Conservation (phyloP, 92 coral and sea anemone genomes). For the Zoanthus solanderi region DNA sequence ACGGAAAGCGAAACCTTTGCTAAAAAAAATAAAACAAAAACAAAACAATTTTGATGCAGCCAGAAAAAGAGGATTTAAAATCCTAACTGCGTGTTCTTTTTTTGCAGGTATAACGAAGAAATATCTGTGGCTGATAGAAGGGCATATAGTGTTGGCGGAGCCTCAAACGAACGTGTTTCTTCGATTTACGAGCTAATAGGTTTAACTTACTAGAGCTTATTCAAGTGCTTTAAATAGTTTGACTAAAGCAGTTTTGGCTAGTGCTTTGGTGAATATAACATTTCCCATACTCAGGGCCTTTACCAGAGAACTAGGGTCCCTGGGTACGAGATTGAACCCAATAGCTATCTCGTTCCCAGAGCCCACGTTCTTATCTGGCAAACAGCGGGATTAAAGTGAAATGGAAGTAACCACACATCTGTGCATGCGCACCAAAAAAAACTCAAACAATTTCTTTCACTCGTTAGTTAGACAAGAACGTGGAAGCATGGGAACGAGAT, state of each 20-base stretch:
- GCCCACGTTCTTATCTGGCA: conserved; percentile 15
- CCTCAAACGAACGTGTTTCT: too few relatives aligned
- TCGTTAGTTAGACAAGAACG: not conserved
- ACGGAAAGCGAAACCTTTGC: too few relatives aligned
- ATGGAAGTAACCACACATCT: conserved; percentile 31
- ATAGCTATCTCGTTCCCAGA: not conserved
- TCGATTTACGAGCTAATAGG: too few relatives aligned
- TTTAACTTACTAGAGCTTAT: too few relatives aligned
- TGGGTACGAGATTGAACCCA: conserved; percentile 19
- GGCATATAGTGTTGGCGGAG: too few relatives aligned
- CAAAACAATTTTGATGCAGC: too few relatives aligned
- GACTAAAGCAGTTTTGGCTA: not conserved
- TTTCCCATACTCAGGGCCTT: not conserved
- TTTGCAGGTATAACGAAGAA: too few relatives aligned
- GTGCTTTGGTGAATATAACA: not conserved
- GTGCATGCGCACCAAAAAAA: conserved; percentile 35
- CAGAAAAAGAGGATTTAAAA: too few relatives aligned
- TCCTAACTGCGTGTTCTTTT: too few relatives aligned
- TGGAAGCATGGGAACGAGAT: conserved; percentile 29
- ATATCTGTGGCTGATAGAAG: too few relatives aligned
- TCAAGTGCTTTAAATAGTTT: too few relatives aligned
- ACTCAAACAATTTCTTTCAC: not conserved
- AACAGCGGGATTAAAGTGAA: not conserved
- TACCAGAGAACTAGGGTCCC: not conserved
- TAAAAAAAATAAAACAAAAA: too few relatives aligned